phyloP scores from a whole-genome alignment of 2,888 invertebrate species.

The Neoaliturus tenellus region DNA sequence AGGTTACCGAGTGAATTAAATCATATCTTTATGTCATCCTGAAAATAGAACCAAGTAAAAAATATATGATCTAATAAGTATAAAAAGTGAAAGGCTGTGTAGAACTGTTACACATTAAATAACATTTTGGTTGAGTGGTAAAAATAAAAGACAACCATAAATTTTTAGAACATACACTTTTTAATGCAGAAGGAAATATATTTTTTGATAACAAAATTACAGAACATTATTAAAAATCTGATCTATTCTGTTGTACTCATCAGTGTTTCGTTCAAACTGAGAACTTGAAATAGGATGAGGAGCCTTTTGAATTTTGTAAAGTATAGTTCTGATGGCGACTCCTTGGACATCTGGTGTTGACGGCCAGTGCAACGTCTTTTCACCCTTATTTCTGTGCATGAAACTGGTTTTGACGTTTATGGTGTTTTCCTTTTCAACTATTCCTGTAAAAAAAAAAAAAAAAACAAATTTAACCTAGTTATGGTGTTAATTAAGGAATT shows the following conservation, averaged over 20 bases:
- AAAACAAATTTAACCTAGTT: conserved; percentile 23
- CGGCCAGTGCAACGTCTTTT: conserved; percentile 39
- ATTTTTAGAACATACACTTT: not conserved
- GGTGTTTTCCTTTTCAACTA: conserved; percentile 31
- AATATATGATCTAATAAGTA: not conserved
- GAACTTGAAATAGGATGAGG: too few relatives aligned
- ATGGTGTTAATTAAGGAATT: conserved; percentile 10
- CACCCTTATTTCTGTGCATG: conserved; percentile 41
- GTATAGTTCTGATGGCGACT: not conserved
- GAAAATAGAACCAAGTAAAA: not conserved
- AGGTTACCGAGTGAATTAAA: not conserved
- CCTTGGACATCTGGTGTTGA: conserved; percentile 36
- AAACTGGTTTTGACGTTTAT: conserved; percentile 7
- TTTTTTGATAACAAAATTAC: conserved; percentile 25
- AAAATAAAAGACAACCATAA: conserved; percentile 42
- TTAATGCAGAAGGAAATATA: not conserved
- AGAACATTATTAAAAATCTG: conserved; percentile 16
- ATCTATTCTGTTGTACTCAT: conserved; percentile 28
- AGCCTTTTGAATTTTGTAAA: too few relatives aligned
- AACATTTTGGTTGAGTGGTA: conserved; percentile 29
- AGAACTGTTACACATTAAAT: not conserved
- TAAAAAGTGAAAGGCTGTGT: not conserved
- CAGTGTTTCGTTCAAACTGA: conserved; percentile 18
- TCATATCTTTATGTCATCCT: not conserved
- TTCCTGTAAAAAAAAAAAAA: conserved; percentile 48